Evolutionary conservation across 2,113 vertebrate genomes (phyloP), one percentile per base, ranked within the genome.

Genomic region (Puffinus mauretanicus): DNA sequence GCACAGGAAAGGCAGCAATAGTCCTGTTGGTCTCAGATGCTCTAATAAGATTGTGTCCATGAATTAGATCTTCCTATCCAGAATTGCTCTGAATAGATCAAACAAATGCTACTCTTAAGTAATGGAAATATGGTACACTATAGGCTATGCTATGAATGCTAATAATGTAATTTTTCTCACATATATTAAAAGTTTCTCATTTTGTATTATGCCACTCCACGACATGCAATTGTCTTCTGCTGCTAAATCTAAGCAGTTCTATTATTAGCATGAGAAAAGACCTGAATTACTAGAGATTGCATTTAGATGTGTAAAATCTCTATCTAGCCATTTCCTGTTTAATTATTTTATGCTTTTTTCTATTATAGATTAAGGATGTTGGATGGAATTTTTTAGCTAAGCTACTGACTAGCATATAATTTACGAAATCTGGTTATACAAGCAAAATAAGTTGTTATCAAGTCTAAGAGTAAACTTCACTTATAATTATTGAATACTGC

Each of bases 91-190:
- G 62, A 88, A 90, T 70, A 94, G 72, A 91, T 97, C 19, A 94
- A 96, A 92, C 58, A 91, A 83, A 90, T 64, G 42, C 51, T 80
- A 16, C 36, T 82, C 32, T 86, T 91, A 85, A 93, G 75, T 80
- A 87, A 94, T 77, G 71, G 77, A 84, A 94, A 71, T 75, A 40
- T 1, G 4, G 70, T 70, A 46, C 7, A 10, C 78, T 86, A 86
- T n/a, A 86, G 55, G 61, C 77, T 93, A 46, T 81, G 79, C 72
- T 95, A 46, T 94, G 89, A 94, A 95, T 96, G 72, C 42, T 94
- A 93, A 94, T 92, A 72, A 76, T 62, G 57, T 44, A 0, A 46
- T 90, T 96, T 92, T 96, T 86, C 73, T 90, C 76, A n/a, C 22
- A 72, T 92, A 46, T 92, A 79, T 65, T 90, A 38, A 32, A 88